phyloP scores from a whole-genome alignment of 2,113 vertebrate genomes.

The Ptychochromis oligacanthus region DNA sequence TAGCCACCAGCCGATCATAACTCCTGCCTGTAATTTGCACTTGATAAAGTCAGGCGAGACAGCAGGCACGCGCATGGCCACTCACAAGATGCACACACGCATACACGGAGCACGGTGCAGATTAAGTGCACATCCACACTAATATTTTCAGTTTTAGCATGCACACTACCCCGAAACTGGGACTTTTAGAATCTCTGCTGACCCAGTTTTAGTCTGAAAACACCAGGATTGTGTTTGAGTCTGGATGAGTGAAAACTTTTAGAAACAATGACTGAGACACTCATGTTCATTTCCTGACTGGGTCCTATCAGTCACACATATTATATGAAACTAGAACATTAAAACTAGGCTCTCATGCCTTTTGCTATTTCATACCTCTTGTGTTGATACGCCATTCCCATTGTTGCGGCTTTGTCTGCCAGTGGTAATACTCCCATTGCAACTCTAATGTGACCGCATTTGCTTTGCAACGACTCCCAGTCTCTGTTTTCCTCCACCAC shows the following conservation, averaged over 20 bases:
- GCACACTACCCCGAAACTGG: neutral
- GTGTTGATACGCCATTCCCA: neutral
- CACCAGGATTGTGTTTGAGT: neutral
- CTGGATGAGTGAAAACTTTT: neutral
- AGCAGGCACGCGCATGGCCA: neutral
- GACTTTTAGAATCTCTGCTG: neutral
- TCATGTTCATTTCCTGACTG: neutral
- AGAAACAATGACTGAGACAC: neutral
- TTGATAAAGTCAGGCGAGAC: slow-evolving; percentile 22
- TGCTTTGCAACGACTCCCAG: neutral
- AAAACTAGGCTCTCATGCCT: neutral
- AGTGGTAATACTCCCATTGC: neutral
- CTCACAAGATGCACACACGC: neutral
- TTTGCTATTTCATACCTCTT: neutral
- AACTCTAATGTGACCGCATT: neutral
- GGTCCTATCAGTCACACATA: neutral
- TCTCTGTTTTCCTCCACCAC: too few relatives aligned
- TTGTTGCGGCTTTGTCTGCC: neutral
- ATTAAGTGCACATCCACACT: neutral
- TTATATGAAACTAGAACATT: neutral
- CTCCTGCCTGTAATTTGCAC: slow-evolving; percentile 50
- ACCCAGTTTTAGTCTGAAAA: neutral
- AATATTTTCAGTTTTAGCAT: neutral
- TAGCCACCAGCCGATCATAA: slow-evolving; percentile 48
- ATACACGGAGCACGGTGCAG: neutral